A percentile compares a stretch with the other conserved stretches of the same genome.
phyloP scores from a whole-genome alignment of 2,113 vertebrate genomes.

The Tachysurus vachellii region DNA sequence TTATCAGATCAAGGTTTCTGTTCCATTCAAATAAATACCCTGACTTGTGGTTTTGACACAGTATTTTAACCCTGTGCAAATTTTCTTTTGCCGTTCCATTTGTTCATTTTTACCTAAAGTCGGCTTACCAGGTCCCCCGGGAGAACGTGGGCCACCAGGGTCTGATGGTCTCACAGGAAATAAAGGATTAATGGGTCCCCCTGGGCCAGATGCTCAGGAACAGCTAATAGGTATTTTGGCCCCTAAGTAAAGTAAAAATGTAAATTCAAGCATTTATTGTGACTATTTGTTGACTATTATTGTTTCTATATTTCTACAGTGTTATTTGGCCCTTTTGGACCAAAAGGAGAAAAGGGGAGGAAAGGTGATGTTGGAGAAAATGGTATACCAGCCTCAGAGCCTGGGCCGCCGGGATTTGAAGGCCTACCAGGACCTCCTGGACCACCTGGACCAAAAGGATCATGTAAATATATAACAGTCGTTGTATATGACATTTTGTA shows the following conservation, averaged over 20 bases:
- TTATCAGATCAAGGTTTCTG: neutral
- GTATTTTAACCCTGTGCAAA: neutral
- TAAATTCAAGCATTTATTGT: neutral
- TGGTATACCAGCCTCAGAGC: conserved; percentile 60
- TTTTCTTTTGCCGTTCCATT: neutral
- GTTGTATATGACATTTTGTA: neutral
- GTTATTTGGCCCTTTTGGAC: conserved; percentile 61
- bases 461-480: conserved; percentile 60
- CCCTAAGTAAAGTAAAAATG: neutral
- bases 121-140: conserved; percentile 59
- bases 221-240: conserved; percentile 60
- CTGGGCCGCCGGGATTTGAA: conserved; percentile 59
- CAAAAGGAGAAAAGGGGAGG: conserved; percentile 62
- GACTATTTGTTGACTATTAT: neutral
- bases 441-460: conserved; percentile 63
- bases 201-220: conserved; percentile 55
- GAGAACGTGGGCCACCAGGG: conserved; percentile 66
- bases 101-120: conserved; percentile 42
- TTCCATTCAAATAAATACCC: neutral
- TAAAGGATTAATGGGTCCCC: conserved; percentile 64
- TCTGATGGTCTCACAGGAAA: conserved; percentile 63
- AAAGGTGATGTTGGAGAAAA: conserved; percentile 66
- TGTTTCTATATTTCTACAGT: conserved; percentile 1
- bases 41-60: no score
- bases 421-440: conserved; percentile 63